A percentile compares a stretch with the other conserved stretches of the same genome.
Evolutionary conservation across 2,888 invertebrate genomes (phyloP).

Genomic region (Tipula confusa): DNA sequence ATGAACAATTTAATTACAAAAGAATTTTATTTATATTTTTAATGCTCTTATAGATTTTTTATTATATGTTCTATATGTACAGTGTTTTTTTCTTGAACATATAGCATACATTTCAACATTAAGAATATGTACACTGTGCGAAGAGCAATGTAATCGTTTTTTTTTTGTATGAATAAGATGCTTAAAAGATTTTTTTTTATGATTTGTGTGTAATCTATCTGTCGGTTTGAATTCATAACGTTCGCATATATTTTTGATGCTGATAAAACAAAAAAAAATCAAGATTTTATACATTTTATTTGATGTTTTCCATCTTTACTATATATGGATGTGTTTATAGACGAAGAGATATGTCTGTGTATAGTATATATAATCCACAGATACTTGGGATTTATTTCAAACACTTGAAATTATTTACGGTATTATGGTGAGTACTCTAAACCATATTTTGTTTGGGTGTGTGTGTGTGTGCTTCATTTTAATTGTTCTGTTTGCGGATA

Average conservation of each 20-base stretch:
- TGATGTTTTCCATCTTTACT: neutral
- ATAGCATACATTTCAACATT: neutral
- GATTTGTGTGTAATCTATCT: neutral
- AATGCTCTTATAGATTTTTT: constrained; percentile 17
- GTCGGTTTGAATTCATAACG: neutral
- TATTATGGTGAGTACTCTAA: neutral
- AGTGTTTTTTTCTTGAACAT: neutral
- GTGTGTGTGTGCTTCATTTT: neutral
- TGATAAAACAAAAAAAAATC: neutral
- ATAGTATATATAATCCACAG: neutral
- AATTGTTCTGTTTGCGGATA: constrained; percentile 8
- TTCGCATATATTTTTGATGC: neutral
- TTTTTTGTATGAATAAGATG: neutral
- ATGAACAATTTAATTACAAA: constrained; percentile 25
- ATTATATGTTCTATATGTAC: neutral
- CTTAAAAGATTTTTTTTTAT: constrained; percentile 12
- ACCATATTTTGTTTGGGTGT: neutral
- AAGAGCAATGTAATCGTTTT: constrained; percentile 3
- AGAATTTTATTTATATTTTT: constrained; percentile 3
- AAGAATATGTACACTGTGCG: neutral
- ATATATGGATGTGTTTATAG: neutral
- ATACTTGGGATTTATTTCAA: constrained; percentile 12
- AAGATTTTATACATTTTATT: neutral
- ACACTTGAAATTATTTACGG: constrained; percentile 12
- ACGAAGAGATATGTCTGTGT: neutral